These are phyloP conservation scores for Apotomis capreana DNA, from an alignment of 2,888 invertebrate species.

Conservation along the genomic window DNA sequence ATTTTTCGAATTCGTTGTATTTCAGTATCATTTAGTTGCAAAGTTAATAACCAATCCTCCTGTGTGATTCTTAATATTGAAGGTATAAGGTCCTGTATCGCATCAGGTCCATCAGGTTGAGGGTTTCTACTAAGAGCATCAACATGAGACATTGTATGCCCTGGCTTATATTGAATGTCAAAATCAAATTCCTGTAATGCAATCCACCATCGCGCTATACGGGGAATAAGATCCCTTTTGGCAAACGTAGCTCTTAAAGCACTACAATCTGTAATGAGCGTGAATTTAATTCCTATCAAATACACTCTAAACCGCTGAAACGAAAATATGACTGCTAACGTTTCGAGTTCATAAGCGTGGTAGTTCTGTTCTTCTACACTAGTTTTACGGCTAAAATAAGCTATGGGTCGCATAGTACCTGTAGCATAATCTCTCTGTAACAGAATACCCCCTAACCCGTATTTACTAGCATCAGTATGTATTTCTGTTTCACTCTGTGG, in stretches of 20 bases:
- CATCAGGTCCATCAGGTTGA: not conserved
- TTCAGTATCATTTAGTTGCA: slow-evolving; percentile 6
- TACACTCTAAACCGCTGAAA: slow-evolving; percentile 44
- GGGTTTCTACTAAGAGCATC: slow-evolving; percentile 34
- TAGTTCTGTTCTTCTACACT: slow-evolving; percentile 44
- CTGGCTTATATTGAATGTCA: slow-evolving; percentile 31
- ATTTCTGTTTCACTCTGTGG: slow-evolving; percentile 16
- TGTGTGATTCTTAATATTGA: not conserved
- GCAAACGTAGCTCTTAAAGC: slow-evolving; percentile 43
- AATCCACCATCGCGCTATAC: slow-evolving; percentile 45
- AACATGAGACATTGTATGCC: slow-evolving; percentile 16
- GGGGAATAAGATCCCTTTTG: slow-evolving; percentile 44
- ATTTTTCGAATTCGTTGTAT: not conserved
- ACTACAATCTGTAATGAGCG: slow-evolving; percentile 45
- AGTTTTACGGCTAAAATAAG: slow-evolving; percentile 42
- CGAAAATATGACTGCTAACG: slow-evolving; percentile 42
- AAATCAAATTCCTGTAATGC: slow-evolving; percentile 41
- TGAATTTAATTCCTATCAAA: slow-evolving; percentile 44
- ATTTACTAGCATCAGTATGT: slow-evolving; percentile 25
- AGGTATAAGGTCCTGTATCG: not conserved
- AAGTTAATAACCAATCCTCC: slow-evolving; percentile 11
- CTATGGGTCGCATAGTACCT: slow-evolving; percentile 25
- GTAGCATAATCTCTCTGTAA: slow-evolving; percentile 18
- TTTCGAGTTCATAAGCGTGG: slow-evolving; percentile 46
- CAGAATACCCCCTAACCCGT: slow-evolving; percentile 40